phyloP scores from a whole-genome alignment of 2,113 vertebrate species.

The Panurus biarmicus region DNA sequence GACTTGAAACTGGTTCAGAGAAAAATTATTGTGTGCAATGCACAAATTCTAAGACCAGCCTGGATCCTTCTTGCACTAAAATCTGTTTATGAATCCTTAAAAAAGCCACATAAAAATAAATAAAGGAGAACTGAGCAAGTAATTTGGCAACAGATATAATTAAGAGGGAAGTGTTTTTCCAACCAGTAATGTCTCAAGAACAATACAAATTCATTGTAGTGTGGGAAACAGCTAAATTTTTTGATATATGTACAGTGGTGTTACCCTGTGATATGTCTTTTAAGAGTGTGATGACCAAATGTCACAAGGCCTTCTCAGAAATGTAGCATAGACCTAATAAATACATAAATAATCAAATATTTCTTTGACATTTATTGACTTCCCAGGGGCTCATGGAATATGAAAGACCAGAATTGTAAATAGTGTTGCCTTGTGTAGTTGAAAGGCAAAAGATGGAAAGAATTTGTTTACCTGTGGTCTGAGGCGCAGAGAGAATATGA shows the following conservation, averaged over 20 bases:
- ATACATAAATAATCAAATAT: conserved; percentile 46
- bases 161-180: not conserved
- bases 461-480: not conserved
- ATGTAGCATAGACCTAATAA: conserved; percentile 4
- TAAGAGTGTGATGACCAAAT: conserved; percentile 31
- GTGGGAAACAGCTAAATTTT: not conserved
- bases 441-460: not conserved
- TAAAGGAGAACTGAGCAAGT: not conserved
- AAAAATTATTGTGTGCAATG: not conserved
- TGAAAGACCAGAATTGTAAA: conserved; percentile 56
- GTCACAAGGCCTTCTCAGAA: conserved; percentile 42
- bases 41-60: not conserved
- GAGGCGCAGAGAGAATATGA: not conserved
- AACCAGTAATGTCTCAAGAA: not conserved
- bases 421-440: not conserved
- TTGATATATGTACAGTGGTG: not conserved
- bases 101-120: not conserved
- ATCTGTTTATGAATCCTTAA: not conserved
- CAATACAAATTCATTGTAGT: not conserved
- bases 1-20: not conserved
- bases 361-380: conserved; percentile 61
- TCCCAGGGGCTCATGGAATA: conserved; percentile 6
- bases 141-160: not conserved
- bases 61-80: not conserved
- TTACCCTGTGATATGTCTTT: conserved; percentile 6